Evolutionary conservation across 2,113 vertebrate species (phyloP), one percentile per base, ranked within the genome.

Genomic region (Sakesphorus luctuosus): DNA sequence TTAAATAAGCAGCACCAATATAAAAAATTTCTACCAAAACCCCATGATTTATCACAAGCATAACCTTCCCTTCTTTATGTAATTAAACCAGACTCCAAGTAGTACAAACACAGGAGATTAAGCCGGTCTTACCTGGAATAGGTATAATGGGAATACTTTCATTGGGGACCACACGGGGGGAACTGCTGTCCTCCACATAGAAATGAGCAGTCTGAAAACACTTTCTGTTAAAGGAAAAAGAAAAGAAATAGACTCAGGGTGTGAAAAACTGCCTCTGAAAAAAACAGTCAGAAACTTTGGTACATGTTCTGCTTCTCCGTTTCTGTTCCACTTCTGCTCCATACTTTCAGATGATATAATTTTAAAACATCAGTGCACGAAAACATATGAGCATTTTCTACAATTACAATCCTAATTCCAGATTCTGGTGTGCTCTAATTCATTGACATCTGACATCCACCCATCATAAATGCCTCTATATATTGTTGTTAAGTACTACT

Each of bases 141-240:
- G 99, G 98, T 95, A 99, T 99, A 96, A 99, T 98, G 76, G 99
- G 99, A 91, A 99, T 99, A 97, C 98, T 99, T 95, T 99, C 99
- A 98, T 99, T 99, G 98, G 98, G 98, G 96, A 99, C 99, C 97
- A 99, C 99, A 83, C 99, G 98, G 35, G 99, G 99, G 49, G 99
- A 99, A 94, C 97, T 99, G 98, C 99, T 99, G 96, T 99, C 99
- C 96, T 99, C 99, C 96, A 99, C 99, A 91, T 99, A 99, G 98
- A 99, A 99, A 98, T 99, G 99, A 96, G 99, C 99, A 33, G 99
- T 99, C 97, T 99, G 99, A 95, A 99, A 99, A 98, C 99, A 99
- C 97, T 99, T 99, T 98, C 99, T 99, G 98, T 90, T 80, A 36
- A 95, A 87, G 67, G 76, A 93, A 90, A 78, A 97, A 73, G 89